These are phyloP conservation scores for Athalia cordata DNA, from an alignment of 2,888 invertebrate species.

Conservation along the genomic window DNA sequence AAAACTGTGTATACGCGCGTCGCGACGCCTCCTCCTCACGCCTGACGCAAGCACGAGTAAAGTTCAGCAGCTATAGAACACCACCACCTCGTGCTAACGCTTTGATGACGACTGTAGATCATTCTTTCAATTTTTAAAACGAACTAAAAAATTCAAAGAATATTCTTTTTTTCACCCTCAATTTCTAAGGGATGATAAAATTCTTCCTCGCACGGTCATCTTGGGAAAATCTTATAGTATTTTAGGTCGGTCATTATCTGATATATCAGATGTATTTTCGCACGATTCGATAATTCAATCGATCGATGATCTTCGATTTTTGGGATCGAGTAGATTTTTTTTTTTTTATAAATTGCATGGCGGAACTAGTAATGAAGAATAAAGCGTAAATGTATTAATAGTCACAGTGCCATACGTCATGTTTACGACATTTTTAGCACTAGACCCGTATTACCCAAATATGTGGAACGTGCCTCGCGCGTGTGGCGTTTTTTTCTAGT, in stretches of 20 bases:
- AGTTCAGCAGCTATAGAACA: neutral
- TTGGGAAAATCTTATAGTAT: too few species aligned
- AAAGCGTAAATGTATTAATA: conserved; percentile 20
- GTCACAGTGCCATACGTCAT: conserved; percentile 1
- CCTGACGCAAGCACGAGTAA: conserved; percentile 51
- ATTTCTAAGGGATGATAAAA: neutral
- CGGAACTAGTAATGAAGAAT: neutral
- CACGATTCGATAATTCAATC: too few species aligned
- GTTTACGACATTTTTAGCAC: conserved; percentile 30
- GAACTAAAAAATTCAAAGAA: neutral
- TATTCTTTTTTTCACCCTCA: too few species aligned
- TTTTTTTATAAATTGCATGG: too few species aligned
- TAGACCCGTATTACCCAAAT: conserved; percentile 39
- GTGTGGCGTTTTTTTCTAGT: conserved; percentile 27
- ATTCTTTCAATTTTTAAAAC: neutral
- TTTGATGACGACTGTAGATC: conserved; percentile 28
- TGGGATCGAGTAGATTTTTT: too few species aligned
- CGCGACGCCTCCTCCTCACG: conserved; percentile 55
- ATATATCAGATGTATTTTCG: too few species aligned
- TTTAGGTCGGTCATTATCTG: too few species aligned
- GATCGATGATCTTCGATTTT: too few species aligned
- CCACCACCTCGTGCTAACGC: conserved; percentile 13
- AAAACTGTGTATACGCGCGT: conserved; percentile 54
- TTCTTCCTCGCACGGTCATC: too few species aligned
- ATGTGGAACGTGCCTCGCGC: conserved; percentile 43